Percentiles rank a stretch among this genome's conserved stretches.
Evolutionary conservation across 2,888 invertebrate species (phyloP).

Genomic region (Platycheirus rosarum): DNA sequence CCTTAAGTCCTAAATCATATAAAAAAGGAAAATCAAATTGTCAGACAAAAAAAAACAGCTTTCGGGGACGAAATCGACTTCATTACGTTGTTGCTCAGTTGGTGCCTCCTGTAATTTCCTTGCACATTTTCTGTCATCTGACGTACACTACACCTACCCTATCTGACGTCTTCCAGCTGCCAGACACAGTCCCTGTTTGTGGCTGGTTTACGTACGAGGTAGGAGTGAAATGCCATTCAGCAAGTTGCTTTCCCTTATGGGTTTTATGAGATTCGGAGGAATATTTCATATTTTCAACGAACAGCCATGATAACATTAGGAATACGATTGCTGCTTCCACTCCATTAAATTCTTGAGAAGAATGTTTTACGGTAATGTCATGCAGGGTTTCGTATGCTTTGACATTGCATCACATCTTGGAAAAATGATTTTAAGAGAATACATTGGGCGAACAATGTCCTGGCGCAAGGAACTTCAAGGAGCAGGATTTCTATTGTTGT

Average conservation of each 20-base stretch:
- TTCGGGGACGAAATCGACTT: conserved; percentile 1
- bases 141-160: not conserved
- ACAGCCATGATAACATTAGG: conserved; percentile 8
- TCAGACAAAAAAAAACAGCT: conserved; percentile 1
- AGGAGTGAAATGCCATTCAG: conserved; percentile 3
- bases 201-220: too few species aligned
- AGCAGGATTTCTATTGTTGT: not conserved
- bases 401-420: not conserved
- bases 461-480: not conserved
- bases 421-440: not conserved
- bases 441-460: not conserved
- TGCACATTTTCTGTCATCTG: not conserved
- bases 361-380: not conserved
- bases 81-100: conserved; percentile 13
- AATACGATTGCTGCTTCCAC: not conserved
- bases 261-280: conserved; percentile 1
- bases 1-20: not conserved
- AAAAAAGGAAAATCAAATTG: not conserved
- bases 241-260: not conserved
- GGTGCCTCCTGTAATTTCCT: not conserved
- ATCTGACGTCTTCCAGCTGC: not conserved
- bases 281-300: conserved; percentile 20
- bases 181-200: conserved; percentile 1
- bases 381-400: not conserved
- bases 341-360: not conserved